These are phyloP conservation scores for human DNA, from an alignment of 2,113 vertebrate species.

Conservation along the genomic window DNA sequence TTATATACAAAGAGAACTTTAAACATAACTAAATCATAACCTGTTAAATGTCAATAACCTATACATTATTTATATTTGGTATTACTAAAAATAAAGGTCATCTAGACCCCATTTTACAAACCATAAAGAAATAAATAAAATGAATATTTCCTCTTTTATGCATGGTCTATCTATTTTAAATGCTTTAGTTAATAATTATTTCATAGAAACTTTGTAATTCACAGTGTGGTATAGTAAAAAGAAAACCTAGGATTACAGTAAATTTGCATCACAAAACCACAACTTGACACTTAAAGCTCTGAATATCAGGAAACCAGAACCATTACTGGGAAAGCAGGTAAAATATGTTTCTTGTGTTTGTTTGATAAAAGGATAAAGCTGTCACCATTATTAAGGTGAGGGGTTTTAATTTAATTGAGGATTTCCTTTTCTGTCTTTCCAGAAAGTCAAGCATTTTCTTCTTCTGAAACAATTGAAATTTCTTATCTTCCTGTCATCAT, in stretches of 20 bases:
- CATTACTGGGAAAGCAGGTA: conserved; percentile 25
- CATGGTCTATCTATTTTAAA: conserved; percentile 16
- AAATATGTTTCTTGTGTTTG: background rate
- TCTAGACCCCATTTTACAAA: background rate
- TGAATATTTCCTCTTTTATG: background rate
- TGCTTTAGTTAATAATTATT: conserved; percentile 16
- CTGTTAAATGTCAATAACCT: background rate
- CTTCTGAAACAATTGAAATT: background rate
- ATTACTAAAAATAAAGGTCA: conserved; percentile 4
- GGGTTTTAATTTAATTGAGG: conserved; percentile 6
- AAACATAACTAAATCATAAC: background rate
- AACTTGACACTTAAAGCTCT: background rate
- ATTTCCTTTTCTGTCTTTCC: conserved; percentile 17
- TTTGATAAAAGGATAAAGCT: conserved; percentile 39
- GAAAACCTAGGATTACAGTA: conserved; percentile 5
- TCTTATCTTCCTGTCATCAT: background rate
- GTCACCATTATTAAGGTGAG: background rate
- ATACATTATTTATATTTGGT: conserved; percentile 32
- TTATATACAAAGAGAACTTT: background rate
- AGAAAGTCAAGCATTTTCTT: conserved; percentile 40
- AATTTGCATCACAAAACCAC: conserved; percentile 30
- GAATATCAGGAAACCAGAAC: conserved; percentile 48
- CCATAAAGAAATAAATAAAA: conserved; percentile 2
- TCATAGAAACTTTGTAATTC: conserved; percentile 23
- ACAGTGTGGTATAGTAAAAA: background rate